Conservation (phyloP, 2,113 vertebrate species). For the Mirounga angustirostris region DNA sequence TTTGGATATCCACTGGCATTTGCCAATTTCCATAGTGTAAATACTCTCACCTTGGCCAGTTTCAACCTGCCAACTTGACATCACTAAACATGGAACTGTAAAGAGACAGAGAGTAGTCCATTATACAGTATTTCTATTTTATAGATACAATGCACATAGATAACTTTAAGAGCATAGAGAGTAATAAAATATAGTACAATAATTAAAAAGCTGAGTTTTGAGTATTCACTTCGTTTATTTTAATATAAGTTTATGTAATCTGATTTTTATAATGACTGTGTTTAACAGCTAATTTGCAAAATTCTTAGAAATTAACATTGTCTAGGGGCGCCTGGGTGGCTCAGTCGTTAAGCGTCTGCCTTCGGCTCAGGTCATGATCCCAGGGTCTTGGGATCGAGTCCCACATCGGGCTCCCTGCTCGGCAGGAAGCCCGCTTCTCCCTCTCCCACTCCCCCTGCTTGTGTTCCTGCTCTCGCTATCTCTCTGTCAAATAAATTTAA, state of each 20-base stretch:
- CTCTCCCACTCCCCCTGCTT: too few species aligned
- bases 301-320: constrained; percentile 2
- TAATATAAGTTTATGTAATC: neutral
- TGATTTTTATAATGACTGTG: neutral
- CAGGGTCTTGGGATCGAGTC: too few species aligned
- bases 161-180: neutral
- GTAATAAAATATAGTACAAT: neutral
- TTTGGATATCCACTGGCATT: neutral
- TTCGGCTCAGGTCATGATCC: too few species aligned
- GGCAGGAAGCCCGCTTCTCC: too few species aligned
- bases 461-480: too few species aligned
- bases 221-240: neutral
- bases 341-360: too few species aligned
- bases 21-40: neutral
- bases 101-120: neutral
- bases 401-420: too few species aligned
- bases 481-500: too few species aligned
- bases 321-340: neutral
- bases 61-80: neutral
- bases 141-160: neutral
- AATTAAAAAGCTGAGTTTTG: neutral
- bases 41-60: neutral
- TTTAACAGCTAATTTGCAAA: neutral
- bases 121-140: neutral
- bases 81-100: neutral